Evolutionary conservation across 2,888 invertebrate species (phyloP).

Genomic region (Ypsolopha sequella): DNA sequence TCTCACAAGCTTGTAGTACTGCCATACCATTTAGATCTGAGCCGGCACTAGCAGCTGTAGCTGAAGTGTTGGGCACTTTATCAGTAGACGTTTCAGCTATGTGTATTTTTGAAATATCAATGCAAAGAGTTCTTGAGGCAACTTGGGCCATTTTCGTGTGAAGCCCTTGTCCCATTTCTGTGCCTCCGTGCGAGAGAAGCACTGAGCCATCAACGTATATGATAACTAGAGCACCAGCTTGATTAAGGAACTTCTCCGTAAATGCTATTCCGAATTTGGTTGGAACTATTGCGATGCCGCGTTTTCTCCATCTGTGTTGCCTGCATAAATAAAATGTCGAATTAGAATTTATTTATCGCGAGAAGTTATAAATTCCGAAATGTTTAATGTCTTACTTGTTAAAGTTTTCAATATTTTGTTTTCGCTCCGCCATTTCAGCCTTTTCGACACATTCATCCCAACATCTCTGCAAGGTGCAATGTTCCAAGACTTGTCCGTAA

Average conservation of each 20-base stretch:
- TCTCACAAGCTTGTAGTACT: slow-evolving; percentile 84
- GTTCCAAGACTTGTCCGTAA: slow-evolving; percentile 78
- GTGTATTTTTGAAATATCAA: slow-evolving; percentile 80
- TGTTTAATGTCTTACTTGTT: slow-evolving; percentile 71
- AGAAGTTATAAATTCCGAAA: not conserved
- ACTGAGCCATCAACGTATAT: slow-evolving; percentile 93
- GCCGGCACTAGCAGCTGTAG: slow-evolving; percentile 90
- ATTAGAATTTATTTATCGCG: too few relatives aligned
- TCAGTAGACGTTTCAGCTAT: slow-evolving; percentile 89
- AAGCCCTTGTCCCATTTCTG: slow-evolving; percentile 97
- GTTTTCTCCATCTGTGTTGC: slow-evolving; percentile 86
- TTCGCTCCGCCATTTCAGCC: slow-evolving; percentile 74
- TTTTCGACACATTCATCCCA: slow-evolving; percentile 83
- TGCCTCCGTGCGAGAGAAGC: slow-evolving; percentile 90
- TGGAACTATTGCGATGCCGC: slow-evolving; percentile 85
- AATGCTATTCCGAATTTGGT: slow-evolving; percentile 90
- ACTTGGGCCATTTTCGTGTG: slow-evolving; percentile 97
- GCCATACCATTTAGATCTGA: slow-evolving; percentile 96
- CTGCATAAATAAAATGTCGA: slow-evolving; percentile 37
- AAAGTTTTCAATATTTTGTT: slow-evolving; percentile 72
- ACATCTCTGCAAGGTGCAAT: slow-evolving; percentile 81
- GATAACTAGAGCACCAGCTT: slow-evolving; percentile 88
- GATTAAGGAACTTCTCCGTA: slow-evolving; percentile 81
- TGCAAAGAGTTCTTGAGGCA: slow-evolving; percentile 79
- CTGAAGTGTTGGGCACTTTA: slow-evolving; percentile 91